Evolutionary conservation across 2,797 vertebrate genomes (phyloP), one percentile per base, ranked within the genome.

Genomic region (Tragelaphus eurycerus): DNA sequence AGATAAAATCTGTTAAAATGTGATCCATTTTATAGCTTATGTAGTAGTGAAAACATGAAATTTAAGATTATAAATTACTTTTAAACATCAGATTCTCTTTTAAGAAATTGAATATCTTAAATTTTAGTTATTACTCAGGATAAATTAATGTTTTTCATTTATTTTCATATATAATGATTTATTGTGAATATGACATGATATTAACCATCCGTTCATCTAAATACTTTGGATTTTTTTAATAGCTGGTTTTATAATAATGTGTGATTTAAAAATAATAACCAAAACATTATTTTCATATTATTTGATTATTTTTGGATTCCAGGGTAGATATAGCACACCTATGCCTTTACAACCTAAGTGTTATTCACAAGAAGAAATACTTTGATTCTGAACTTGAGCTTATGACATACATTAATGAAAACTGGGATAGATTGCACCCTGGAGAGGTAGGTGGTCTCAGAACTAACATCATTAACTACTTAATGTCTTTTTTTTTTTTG

Each of bases 351-450:
- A 99, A 99, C 98, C 98, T 99, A 99, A 99, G 99, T 98, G 99
- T 99, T 98, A 99, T 99, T 99, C 99, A 99, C 99, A 99, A 99
- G 99, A 99, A 99, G 99, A 99, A 99, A 99, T 99, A 99, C 96
- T 99, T 99, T 99, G 99, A 99, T 98, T 99, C 99, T 3, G 99
- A 99, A 98, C 99, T 99, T 98, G 99, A 99, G 98, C 99, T 99
- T 97, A 99, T 99, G 99, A 98, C 99, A 95, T 99, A 99, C 97
- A 99, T 99, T 98, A 99, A 99, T 97, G 99, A 99, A 97, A 99
- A 99, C 99, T 99, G 99, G 99, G 99, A 99, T 97, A 99, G 99
- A 98, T 99, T 99, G 96, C 99, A 99, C 98, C 99, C 99, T 93
- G 99, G 99, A 90, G 99, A 99, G 99, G 99, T 99, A 98, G 97